Base-by-base conservation (phyloP, 2,113 vertebrate genomes). In the Bambusicola thoracicus region DNA sequence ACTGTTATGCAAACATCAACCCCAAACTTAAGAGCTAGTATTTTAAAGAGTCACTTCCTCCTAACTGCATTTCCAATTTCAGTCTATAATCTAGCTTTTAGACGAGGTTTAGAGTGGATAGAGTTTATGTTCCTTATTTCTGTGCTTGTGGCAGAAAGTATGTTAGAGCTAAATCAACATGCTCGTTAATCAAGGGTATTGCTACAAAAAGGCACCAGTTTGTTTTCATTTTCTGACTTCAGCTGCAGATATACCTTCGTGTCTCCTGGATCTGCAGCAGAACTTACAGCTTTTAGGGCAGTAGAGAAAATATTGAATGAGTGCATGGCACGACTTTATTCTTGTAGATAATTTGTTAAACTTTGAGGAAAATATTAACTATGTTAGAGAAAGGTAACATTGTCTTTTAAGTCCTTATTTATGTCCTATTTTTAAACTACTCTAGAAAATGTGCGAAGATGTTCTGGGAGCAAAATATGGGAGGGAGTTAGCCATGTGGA, bases 41-140 rank as follows among this genome's bases (percentile, higher is more conserved):
- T 81, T 90, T 90, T 73, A 25, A 49, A 66, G 75, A 87, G 32
- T 95, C 81, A 91, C 91, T 96, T 95, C 94, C 90, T 95, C 87
- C 68, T 74, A 85, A 77, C 49, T 93, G 85, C 0, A 13, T 85
- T 95, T 84, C 40, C 62, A 58, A 24, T 93, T 81, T 90, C 85
- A 90, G 51, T 27, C 17, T 87, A 74, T 59, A 74, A 83, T 89
- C 32, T 34, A 78, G 8, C 36, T 56, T 22, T 13, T 85, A 75
- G 46, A 77, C 44, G 67, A 72, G 13, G 13, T 87, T 77, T 86
- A 32, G 81, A 65, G 27, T 59, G 22, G 58, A 75, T 58, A 49
- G 55, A 48, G 29, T 70, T 87, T 27, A 11, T 15, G 32, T 74
- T 94, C 51, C 29, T 74, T 66, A 12, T 81, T 81, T 90, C 56